phyloP scores from a whole-genome alignment of 2,888 invertebrate species.

The Pomacea canaliculata region DNA sequence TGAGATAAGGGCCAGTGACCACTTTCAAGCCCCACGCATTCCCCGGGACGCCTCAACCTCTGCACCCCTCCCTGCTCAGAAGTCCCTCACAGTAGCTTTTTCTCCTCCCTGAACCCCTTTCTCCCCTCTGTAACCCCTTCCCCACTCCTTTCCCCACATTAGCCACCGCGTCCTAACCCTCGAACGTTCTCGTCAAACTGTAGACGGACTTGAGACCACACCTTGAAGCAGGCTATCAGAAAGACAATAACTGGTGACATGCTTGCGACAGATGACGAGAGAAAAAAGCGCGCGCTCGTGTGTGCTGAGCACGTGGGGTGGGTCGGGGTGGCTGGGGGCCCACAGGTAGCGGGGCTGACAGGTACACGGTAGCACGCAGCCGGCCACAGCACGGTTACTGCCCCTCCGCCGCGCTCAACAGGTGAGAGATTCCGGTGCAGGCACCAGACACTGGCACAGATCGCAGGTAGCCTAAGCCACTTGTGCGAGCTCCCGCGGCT shows the following conservation, averaged over 20 bases:
- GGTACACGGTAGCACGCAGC: not conserved
- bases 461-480: too few species aligned
- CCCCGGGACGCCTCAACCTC: not conserved
- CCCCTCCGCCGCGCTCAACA: constrained; percentile 2
- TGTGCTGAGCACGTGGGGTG: not conserved
- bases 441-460: too few species aligned
- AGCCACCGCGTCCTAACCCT: too few species aligned
- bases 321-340: not conserved
- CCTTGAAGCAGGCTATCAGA: not conserved
- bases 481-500: too few species aligned
- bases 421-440: constrained; percentile 2
- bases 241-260: not conserved
- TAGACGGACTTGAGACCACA: not conserved
- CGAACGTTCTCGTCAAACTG: not conserved
- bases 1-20: not conserved
- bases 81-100: too few species aligned
- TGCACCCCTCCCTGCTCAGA: not conserved
- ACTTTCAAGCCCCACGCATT: not conserved
- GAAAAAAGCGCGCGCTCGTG: not conserved
- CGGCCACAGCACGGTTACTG: not conserved
- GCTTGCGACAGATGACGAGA: not conserved
- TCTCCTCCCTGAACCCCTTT: not conserved
- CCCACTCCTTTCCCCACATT: not conserved
- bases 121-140: not conserved
- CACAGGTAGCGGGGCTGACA: not conserved